A percentile compares a stretch with the other conserved stretches of the same genome.
phyloP scores from a whole-genome alignment of 2,888 invertebrate genomes.

The Lymantria dispar region DNA sequence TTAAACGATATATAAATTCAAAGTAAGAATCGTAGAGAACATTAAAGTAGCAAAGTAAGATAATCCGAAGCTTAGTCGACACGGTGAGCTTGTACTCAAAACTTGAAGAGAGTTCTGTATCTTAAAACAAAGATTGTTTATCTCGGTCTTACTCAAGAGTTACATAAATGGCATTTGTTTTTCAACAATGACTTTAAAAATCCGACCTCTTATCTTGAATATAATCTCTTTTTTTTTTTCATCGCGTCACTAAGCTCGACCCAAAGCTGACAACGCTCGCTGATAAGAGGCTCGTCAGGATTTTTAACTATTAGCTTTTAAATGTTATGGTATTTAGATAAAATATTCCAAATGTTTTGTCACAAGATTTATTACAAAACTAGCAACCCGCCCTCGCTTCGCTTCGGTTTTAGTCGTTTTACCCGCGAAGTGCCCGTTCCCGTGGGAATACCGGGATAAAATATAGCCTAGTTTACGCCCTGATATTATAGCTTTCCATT shows the following conservation, averaged over 20 bases:
- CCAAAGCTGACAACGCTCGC: slow-evolving; percentile 28
- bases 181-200: slow-evolving; percentile 37
- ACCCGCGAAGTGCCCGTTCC: no score
- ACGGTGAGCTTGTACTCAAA: slow-evolving; percentile 6
- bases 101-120: slow-evolving; percentile 16
- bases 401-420: no score
- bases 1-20: slow-evolving; percentile 2
- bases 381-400: no score
- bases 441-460: no score
- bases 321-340: slow-evolving; percentile 34
- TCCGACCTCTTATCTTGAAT: slow-evolving; percentile 39
- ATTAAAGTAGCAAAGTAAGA: slow-evolving; percentile 8
- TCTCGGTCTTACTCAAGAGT: slow-evolving; percentile 25
- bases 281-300: slow-evolving; percentile 46
- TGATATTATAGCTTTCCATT: no score
- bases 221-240: slow-evolving; percentile 48
- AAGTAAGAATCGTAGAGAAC: background rate
- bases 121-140: slow-evolving; percentile 33
- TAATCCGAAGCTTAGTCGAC: slow-evolving; percentile 13
- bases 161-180: slow-evolving; percentile 36
- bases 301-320: slow-evolving; percentile 48
- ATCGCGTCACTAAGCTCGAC: slow-evolving; percentile 47
- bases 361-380: background rate
- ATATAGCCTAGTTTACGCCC: no score
- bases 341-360: slow-evolving; percentile 19